Base-by-base conservation (phyloP, 2,797 vertebrate genomes). In the Eptatretus atami region DNA sequence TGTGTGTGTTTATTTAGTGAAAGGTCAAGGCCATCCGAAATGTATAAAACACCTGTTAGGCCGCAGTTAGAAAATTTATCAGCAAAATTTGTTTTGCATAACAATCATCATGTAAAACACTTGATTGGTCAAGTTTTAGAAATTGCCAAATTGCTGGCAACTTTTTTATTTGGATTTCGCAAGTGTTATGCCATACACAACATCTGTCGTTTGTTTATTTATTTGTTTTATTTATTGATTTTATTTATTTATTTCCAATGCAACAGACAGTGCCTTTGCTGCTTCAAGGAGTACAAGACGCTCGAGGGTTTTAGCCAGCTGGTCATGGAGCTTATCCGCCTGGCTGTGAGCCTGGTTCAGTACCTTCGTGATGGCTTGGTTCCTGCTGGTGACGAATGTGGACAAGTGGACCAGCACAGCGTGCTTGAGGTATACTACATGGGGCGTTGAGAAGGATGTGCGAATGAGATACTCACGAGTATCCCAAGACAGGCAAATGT, bases 231-330 rank as follows among this genome's bases (percentile, higher is more conserved):
- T 14, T 11, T 2, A n/a, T n/a, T n/a, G 9, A 61, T 12, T n/a
- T 25, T 61, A 25, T 25, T 10, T 61, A n/a, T 61, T 25, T 61
- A 61, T 64, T 15, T 66, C 63, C 63, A 52, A 15, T 53, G 15
- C 52, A 74, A 1, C 73, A 96, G 90, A 71, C 88, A 96, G 74
- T 98, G 90, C 82, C 80, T 98, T 54, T 98, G 90, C 80, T 98
- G 90, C 79, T 95, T 98, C 80, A 98, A 96, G 78, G 90, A 98
- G 74, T 95, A 95, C 78, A 98, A 95, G 73, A 87, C 95, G 75
- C 77, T 98, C 77, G 90, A 98, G 76, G 84, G 95, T 72, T 98
- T 98, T 73, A 95, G 90, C 75, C 90, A 98, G 82, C 80, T 98
- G 77, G 85, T 98, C 53, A 95, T 61, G 57, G 57, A 61, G 57